Percentiles rank a stretch among this genome's conserved stretches.
phyloP scores from a whole-genome alignment of 2,797 vertebrate species.

The Pangasius macronema region DNA sequence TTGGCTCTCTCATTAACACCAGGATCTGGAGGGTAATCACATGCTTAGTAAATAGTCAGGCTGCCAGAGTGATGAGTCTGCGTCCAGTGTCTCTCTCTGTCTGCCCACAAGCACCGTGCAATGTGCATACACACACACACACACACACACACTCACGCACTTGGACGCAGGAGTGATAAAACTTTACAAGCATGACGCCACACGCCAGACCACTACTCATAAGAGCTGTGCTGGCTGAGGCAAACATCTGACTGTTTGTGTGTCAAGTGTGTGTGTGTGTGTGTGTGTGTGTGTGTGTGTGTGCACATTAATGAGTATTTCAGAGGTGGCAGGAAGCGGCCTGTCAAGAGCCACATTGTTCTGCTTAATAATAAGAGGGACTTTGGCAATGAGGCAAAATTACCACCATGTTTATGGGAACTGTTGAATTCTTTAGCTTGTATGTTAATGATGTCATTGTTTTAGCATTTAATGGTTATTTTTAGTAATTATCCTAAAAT shows the following conservation, averaged over 20 bases:
- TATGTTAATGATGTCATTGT: conserved; percentile 3
- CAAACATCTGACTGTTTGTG: conserved; percentile 29
- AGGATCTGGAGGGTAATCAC: conserved; percentile 36
- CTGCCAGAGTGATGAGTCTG: conserved; percentile 50
- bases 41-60: conserved; percentile 35
- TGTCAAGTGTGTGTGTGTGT: conserved; percentile 17
- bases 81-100: conserved; percentile 39
- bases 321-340: conserved; percentile 41
- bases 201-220: conserved; percentile 50
- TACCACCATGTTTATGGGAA: conserved; percentile 4
- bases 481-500: not conserved
- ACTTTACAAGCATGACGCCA: conserved; percentile 53
- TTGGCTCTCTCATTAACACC: conserved; percentile 40
- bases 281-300: conserved; percentile 33
- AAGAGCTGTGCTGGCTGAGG: conserved; percentile 26
- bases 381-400: conserved; percentile 15
- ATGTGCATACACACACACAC: not conserved
- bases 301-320: conserved; percentile 29
- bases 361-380: conserved; percentile 43
- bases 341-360: conserved; percentile 44
- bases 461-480: not conserved
- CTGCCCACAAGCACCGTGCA: conserved; percentile 31
- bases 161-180: conserved; percentile 39
- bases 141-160: conserved; percentile 18
- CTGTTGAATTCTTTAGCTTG: not conserved